Evolutionary conservation across 2,113 vertebrate genomes (phyloP).

Genomic region (Pogona vitticeps): DNA sequence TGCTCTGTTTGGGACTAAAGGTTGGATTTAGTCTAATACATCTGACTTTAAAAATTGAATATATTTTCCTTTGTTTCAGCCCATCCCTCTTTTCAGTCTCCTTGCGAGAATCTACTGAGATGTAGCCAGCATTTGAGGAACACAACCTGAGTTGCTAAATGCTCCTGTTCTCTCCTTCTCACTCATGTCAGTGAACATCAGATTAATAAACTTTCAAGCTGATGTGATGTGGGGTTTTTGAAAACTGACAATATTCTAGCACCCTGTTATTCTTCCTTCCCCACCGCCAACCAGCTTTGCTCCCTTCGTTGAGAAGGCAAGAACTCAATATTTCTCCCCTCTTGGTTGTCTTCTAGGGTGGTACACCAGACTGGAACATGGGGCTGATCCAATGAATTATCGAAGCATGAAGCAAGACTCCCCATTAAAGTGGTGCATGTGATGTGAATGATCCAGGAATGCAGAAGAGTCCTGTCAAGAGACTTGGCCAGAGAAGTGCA

Average conservation of each 20-base stretch:
- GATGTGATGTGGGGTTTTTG: conserved; percentile 54
- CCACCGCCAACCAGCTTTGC: neutral
- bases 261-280: conserved; percentile 43
- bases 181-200: neutral
- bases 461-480: neutral
- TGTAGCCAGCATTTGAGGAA: neutral
- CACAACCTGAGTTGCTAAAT: no score
- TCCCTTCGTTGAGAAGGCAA: conserved; percentile 40
- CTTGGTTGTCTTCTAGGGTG: conserved; percentile 41
- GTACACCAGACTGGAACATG: conserved; percentile 21
- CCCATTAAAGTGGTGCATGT: neutral
- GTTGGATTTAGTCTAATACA: no score
- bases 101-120: no score
- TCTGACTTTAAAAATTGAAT: no score
- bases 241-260: conserved; percentile 48
- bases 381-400: conserved; percentile 43
- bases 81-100: neutral
- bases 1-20: no score
- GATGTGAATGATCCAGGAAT: conserved; percentile 35
- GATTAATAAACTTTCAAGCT: conserved; percentile 48
- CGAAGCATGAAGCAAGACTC: conserved; percentile 34
- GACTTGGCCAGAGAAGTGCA: conserved; percentile 13
- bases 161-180: neutral
- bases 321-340: conserved; percentile 53
- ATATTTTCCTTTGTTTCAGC: neutral